Conservation (phyloP, 2,113 vertebrate species). For the Tetrao urogallus region DNA sequence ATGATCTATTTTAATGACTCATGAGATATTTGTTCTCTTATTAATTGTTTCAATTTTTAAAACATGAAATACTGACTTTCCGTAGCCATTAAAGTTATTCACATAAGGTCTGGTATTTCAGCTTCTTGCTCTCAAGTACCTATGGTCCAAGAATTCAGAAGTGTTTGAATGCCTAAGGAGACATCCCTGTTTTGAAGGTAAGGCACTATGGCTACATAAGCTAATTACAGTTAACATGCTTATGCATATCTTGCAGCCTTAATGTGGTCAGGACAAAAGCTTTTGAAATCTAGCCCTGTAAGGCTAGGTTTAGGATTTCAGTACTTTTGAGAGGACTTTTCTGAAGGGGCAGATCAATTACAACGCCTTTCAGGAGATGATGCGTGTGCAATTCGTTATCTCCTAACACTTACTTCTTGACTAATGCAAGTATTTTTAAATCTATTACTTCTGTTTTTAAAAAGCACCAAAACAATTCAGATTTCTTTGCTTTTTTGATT, state of each 20-base stretch:
- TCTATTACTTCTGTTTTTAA: neutral
- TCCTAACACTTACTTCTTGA: neutral
- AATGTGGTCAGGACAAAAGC: neutral
- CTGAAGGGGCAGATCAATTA: conserved; percentile 10
- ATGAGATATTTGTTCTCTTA: neutral
- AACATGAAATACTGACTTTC: neutral
- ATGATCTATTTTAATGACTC: neutral
- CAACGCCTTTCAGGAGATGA: neutral
- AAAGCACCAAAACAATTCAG: neutral
- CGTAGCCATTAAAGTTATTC: neutral
- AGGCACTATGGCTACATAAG: neutral
- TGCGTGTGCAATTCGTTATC: neutral
- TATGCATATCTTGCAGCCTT: neutral
- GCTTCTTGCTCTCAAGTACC: neutral
- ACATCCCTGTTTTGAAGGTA: neutral
- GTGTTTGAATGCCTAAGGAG: neutral
- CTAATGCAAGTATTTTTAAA: neutral
- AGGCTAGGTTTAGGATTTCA: neutral
- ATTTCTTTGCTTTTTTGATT: neutral
- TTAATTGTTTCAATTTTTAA: neutral
- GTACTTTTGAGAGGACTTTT: neutral
- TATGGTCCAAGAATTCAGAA: neutral
- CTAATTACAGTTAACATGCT: neutral
- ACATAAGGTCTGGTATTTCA: neutral
- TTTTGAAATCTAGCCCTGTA: neutral